phyloP scores from a whole-genome alignment of 2,113 vertebrate genomes.

The Macaca fascicularis region T2T-MFA8v1.1 NC_088385.1:114464501-114465000 shows the following conservation, averaged over 20 bases:
- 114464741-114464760: background rate
- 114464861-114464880: background rate
- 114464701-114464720: background rate
- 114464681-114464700: background rate
- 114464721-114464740: background rate
- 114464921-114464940: no score
- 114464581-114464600: background rate
- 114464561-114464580: background rate
- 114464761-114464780: background rate
- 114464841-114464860: background rate
- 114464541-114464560: background rate
- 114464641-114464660: background rate
- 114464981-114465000: no score
- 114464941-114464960: no score
- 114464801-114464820: background rate
- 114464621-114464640: background rate
- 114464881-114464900: background rate
- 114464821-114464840: background rate
- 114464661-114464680: background rate
- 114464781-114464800: background rate
- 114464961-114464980: no score
- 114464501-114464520: background rate
- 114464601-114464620: background rate
- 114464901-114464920: background rate
- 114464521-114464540: background rate